These are phyloP conservation scores for Stichopus chloronotus DNA, from an alignment of 35 echinoderm and acorn worm genomes.

Conservation along the genomic window DNA sequence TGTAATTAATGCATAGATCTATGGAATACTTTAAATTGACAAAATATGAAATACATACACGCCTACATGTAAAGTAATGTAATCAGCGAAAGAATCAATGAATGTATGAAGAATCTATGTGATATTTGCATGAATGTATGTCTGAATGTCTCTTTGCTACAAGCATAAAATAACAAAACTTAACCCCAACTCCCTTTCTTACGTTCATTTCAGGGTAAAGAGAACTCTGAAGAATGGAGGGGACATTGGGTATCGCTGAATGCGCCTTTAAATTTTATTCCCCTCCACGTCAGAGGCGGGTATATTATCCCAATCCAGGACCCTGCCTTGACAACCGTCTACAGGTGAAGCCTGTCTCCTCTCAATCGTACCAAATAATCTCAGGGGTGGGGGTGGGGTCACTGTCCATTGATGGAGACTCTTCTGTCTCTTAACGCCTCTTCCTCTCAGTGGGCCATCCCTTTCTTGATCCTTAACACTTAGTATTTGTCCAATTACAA, in stretches of 20 bases:
- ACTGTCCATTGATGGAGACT: background rate
- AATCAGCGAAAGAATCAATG: too few species aligned
- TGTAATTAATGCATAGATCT: too few species aligned
- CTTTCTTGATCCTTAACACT: too few species aligned
- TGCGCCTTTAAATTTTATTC: conserved; percentile 71
- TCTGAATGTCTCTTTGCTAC: background rate
- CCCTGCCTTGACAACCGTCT: conserved; percentile 73
- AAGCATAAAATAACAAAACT: background rate
- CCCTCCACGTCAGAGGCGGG: conserved; percentile 83
- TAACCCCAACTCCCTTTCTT: background rate
- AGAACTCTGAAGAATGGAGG: conserved; percentile 11
- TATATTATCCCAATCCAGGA: conserved; percentile 78
- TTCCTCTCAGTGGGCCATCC: background rate
- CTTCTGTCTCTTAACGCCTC: background rate
- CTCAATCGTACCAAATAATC: background rate
- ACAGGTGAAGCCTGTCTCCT: conserved; percentile 37
- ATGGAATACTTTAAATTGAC: too few species aligned
- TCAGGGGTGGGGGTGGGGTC: background rate
- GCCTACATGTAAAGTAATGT: too few species aligned
- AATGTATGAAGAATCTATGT: too few species aligned
- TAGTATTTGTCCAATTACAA: too few species aligned
- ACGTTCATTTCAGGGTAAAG: conserved; percentile 16
- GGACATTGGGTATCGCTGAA: background rate
- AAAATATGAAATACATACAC: too few species aligned
- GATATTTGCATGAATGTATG: too few species aligned